phyloP scores from a whole-genome alignment of 2,113 vertebrate species.

The Tragelaphus strepsiceros region DNA sequence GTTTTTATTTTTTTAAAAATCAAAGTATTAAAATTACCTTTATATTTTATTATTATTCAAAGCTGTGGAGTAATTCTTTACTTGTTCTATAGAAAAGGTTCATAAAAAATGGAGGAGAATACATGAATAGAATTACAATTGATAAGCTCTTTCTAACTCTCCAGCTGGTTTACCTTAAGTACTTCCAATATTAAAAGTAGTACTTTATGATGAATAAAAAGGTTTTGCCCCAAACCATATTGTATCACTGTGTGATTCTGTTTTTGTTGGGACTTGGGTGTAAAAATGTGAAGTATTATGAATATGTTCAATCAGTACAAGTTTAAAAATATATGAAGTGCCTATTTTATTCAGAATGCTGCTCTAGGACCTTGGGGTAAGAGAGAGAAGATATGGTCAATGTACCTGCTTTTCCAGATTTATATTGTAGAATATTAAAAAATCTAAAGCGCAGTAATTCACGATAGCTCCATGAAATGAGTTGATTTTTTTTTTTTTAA shows the following conservation, averaged over 20 bases:
- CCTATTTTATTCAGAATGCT: not conserved
- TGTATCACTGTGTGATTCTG: not conserved
- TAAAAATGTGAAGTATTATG: not conserved
- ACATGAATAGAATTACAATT: not conserved
- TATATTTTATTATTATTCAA: not conserved
- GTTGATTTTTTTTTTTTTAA: not conserved
- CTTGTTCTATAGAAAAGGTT: not conserved
- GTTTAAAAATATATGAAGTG: not conserved
- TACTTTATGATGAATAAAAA: not conserved
- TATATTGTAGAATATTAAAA: not conserved
- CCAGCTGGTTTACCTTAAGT: not conserved
- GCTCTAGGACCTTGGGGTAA: not conserved
- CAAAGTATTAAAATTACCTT: not conserved
- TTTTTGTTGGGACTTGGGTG: not conserved
- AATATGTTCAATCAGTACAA: not conserved
- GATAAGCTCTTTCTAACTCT: not conserved
- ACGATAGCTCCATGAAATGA: not conserved
- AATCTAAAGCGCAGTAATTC: not conserved
- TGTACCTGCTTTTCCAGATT: not conserved
- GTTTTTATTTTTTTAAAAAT: not conserved
- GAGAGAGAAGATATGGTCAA: not conserved
- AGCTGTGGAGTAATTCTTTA: not conserved
- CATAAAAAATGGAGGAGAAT: not conserved
- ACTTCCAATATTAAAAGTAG: not conserved
- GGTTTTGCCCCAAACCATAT: not conserved